Percentiles rank a stretch among this genome's conserved stretches.
phyloP scores from a whole-genome alignment of 2,113 vertebrate species.

The Anas platyrhynchos region DNA sequence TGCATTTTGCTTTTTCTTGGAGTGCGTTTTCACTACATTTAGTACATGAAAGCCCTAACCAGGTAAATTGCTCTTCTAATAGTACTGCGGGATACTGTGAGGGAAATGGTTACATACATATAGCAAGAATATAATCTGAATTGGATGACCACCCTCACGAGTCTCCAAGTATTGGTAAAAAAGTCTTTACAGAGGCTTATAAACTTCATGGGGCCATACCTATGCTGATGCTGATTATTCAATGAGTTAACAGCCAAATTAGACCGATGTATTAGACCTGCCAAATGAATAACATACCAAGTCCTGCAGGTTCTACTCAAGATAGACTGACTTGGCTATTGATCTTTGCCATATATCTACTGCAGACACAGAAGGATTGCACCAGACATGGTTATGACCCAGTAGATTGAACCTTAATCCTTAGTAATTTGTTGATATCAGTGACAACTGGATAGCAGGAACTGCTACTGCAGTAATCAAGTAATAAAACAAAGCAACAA shows the following conservation, averaged over 20 bases:
- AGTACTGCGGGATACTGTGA: background rate
- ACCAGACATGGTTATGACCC: background rate
- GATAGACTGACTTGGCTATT: background rate
- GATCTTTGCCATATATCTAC: background rate
- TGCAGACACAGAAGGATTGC: background rate
- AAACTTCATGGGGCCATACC: background rate
- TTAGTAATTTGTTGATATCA: background rate
- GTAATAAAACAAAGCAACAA: background rate
- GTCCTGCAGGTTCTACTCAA: background rate
- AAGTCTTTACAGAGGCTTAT: background rate
- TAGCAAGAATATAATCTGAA: background rate
- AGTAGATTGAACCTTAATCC: background rate
- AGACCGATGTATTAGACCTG: background rate
- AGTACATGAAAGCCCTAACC: background rate
- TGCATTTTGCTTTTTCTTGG: background rate
- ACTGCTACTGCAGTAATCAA: background rate
- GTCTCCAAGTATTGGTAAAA: background rate
- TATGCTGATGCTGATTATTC: background rate
- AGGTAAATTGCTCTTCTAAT: background rate
- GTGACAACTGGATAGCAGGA: background rate
- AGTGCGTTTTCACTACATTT: background rate
- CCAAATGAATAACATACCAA: background rate
- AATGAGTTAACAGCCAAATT: background rate
- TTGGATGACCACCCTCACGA: background rate
- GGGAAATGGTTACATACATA: background rate